phyloP scores from a whole-genome alignment of 2,888 invertebrate species.

The Lamproptera curius region DNA sequence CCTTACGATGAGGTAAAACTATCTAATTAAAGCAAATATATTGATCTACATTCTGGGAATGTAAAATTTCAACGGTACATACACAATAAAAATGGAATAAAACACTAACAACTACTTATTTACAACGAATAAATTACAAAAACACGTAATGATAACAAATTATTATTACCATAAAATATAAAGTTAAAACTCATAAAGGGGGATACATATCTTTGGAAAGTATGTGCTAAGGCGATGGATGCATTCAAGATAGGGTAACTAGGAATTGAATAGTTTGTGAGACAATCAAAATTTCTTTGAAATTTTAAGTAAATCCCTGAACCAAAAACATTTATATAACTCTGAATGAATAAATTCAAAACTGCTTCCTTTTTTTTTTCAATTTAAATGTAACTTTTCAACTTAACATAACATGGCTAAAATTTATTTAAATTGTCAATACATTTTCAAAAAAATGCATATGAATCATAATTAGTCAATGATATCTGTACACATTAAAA shows the following conservation, averaged over 20 bases:
- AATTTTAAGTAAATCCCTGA: no score
- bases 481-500: no score
- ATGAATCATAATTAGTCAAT: no score
- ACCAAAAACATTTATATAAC: no score
- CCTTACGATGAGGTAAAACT: conserved; percentile 37
- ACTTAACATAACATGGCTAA: no score
- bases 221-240: conserved; percentile 14
- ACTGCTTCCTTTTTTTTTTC: no score
- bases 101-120: conserved; percentile 45
- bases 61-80: conserved; percentile 32
- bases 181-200: conserved; percentile 29
- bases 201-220: conserved; percentile 46
- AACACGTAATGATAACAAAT: conserved; percentile 44
- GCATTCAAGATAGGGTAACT: background rate
- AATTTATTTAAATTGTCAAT: no score
- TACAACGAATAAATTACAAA: conserved; percentile 54
- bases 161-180: conserved; percentile 25
- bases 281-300: no score
- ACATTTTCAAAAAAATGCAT: no score
- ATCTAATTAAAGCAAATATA: conserved; percentile 58
- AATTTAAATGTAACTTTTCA: no score
- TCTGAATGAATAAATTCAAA: no score
- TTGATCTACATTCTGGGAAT: conserved; percentile 64
- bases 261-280: no score
- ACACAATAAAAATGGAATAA: conserved; percentile 34